Conservation (phyloP, 2,888 invertebrate species). For the Trichogramma dendrolimi region DNA sequence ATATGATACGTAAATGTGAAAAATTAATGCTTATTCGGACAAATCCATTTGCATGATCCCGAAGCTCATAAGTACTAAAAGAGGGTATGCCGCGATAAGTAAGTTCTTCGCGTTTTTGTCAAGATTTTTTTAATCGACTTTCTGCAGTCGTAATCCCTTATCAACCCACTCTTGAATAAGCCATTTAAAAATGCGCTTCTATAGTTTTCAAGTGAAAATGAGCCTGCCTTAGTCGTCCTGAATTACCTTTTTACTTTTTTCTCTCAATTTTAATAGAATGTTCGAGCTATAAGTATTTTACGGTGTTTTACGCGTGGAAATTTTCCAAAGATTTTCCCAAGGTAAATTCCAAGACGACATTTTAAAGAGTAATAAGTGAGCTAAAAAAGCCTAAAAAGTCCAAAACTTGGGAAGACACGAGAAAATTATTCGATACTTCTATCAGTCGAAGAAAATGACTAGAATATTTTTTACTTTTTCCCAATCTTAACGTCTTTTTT, state of each 20-base stretch:
- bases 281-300: slow-evolving; percentile 1
- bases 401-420: neutral
- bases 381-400: slow-evolving; percentile 15
- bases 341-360: slow-evolving; percentile 15
- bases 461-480: neutral
- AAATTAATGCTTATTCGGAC: slow-evolving; percentile 29
- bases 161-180: neutral
- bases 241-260: neutral
- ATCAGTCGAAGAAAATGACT: neutral
- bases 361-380: slow-evolving; percentile 7
- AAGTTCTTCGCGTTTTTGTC: neutral
- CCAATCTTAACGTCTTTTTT: neutral
- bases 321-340: slow-evolving; percentile 17
- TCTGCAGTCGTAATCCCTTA: neutral
- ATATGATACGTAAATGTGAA: slow-evolving; percentile 11
- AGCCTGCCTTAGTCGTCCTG: neutral
- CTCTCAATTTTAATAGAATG: neutral
- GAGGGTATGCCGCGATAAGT: neutral
- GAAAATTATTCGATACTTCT: slow-evolving; percentile 5
- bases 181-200: neutral
- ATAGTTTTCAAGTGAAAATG: slow-evolving; percentile 3
- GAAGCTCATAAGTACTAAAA: neutral
- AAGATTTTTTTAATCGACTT: neutral
- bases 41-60: slow-evolving; percentile 14
- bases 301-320: slow-evolving; percentile 7